Evolutionary conservation across 2,888 invertebrate species (phyloP).

Genomic region (Abrostola triplasia): DNA sequence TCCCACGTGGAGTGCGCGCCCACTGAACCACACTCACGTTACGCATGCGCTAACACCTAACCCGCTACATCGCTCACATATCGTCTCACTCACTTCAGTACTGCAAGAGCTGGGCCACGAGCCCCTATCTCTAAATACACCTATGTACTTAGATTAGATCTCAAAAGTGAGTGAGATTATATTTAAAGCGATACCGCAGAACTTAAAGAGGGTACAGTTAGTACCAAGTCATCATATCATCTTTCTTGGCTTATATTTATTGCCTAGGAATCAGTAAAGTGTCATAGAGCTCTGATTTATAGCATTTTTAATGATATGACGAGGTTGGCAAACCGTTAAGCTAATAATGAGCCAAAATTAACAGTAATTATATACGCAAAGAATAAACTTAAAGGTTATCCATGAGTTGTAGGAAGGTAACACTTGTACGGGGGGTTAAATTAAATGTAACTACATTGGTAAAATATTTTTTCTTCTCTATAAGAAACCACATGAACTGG

Average conservation of each 20-base stretch:
- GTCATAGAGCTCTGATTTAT: neutral
- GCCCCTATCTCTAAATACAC: no score
- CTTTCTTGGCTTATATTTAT: neutral
- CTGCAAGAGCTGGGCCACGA: neutral
- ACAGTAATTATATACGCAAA: conserved; percentile 31
- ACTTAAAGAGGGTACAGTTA: conserved; percentile 22
- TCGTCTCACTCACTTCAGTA: conserved; percentile 53
- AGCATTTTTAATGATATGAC: conserved; percentile 8
- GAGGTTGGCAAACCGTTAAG: conserved; percentile 24
- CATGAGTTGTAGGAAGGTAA: conserved; percentile 14
- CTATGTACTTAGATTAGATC: neutral
- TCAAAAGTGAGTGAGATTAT: conserved; percentile 56
- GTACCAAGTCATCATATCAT: conserved; percentile 23
- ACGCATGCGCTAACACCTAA: conserved; percentile 89
- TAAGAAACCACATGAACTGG: conserved; percentile 2
- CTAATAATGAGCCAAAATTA: conserved; percentile 19
- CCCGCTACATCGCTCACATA: conserved; percentile 46
- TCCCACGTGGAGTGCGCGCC: conserved; percentile 94
- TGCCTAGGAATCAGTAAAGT: neutral
- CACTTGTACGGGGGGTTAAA: conserved; percentile 3
- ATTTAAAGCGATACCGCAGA: conserved; percentile 50
- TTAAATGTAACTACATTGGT: neutral
- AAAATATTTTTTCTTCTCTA: conserved; percentile 11
- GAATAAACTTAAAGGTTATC: conserved; percentile 24
- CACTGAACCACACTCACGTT: conserved; percentile 85